Base-by-base conservation (phyloP, 2,888 invertebrate species). In the Andrena camellia region DNA sequence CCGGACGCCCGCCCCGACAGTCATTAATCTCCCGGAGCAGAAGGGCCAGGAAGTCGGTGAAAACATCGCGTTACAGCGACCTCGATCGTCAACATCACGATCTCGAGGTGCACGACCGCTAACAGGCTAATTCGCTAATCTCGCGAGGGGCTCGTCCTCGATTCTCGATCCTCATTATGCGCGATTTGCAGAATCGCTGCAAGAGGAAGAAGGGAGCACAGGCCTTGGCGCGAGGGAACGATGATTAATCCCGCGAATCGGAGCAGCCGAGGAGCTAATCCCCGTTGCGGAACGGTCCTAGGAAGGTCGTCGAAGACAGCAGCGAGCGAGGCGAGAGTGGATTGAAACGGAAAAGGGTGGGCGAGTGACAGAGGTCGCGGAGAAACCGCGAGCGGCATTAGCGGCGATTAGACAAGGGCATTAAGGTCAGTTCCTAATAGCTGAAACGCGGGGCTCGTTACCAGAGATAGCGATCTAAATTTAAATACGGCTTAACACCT, bases 201-300 rank as follows among this genome's bases (percentile, higher is more conserved):
- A 54, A 29, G 66, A 59, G 73, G 78, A 73, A 70, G 74, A 73
- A 7, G 78, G 73, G 48, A 35, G 17, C 31, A 8, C 31, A 8
- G 62, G 13, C 31, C 26, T 23, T 23, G 70, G 63, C 70, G 52
- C 60, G 67, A 48, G 73, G 71, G 84, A 87, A 87, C 81, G 86
- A 86, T 88, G 88, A 90, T 89, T 90, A 89, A 90, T 89, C 87
- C 85, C 79, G 69, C 78, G 80, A 67, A 64, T 75, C 78, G 73
- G 76, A 66, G 69, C 75, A 64, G 68, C 63, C 72, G 71, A 35
- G 82, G 71, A 35, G 82, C 64, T 87, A 86, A 89, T 89, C 83
- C 89, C 82, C 78, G 80, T 75, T 84, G 81, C 84, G 62, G 85
- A 84, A 84, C 73, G 74, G 77, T 10, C 10, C 23, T 8, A 50